Base-by-base conservation (phyloP, 35 echinoderm and acorn worm species). In the Anneissia japonica region DNA sequence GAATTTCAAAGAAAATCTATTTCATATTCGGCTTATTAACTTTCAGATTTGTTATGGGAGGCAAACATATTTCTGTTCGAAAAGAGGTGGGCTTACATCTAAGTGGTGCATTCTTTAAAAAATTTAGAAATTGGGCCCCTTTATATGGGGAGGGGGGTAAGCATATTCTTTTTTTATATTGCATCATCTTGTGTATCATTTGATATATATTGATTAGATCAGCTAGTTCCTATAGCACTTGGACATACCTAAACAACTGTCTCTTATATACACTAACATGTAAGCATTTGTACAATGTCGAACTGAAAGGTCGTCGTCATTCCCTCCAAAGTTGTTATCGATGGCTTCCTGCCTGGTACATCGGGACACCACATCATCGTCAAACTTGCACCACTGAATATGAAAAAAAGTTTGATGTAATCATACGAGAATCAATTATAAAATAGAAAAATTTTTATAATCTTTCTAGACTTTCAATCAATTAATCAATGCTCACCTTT, bases 241-340 rank as follows among this genome's bases (percentile, higher is more conserved):
- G 23, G 30, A 74, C 84, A 78, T 84, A 99, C 96, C 72, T 90
- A 89, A 94, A 85, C 83, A 93, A 79, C 96, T 99, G 77, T 99
- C 96, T 56, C 96, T 83, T 82, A 99, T 99, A 64, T 99, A 99
- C 89, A 99, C 96, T 89, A 99, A 92, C 96, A 99, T 99, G 83
- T 99, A 99, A 30, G 96, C 96, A 87, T 99, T 99, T 39, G 96
- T 99, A 89, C 96, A 99, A 81, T 99, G 90, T 75, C 91, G 82
- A 30, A 99, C 96, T 32, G 92, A 91, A 21, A 99, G 78, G 75
- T 99, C 96, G 21, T 99, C 96, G 37, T 99, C 96, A 32, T 99
- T 92, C 26, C 96, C 96, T 23, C 96, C 96, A 91, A 91, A 99
- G 81, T 99, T 99, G 84, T 99, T 99, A 84, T 99, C 96, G 17